Evolutionary conservation across 1,140 invertebrate genomes (phyloP).

Genomic region (Ips typographus): DNA sequence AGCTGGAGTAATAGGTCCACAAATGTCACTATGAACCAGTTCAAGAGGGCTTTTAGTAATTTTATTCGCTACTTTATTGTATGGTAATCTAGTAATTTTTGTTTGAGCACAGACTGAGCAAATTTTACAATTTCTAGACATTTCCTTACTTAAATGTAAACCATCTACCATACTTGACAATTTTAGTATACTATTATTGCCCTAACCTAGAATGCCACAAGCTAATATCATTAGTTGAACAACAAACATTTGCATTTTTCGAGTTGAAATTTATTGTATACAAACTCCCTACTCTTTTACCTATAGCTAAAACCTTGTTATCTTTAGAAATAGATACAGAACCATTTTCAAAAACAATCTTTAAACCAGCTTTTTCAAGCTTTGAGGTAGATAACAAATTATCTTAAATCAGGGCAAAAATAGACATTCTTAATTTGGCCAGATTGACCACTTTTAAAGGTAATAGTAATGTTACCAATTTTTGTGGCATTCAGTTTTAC

Average conservation of each 20-base stretch:
- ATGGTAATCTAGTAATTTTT: not conserved
- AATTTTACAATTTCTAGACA: not conserved
- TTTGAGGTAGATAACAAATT: no score
- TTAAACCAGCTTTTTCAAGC: no score
- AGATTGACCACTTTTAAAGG: no score
- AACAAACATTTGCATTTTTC: not conserved
- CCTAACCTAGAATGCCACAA: not conserved
- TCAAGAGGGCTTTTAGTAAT: not conserved
- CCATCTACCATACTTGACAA: slow-evolving; percentile 2
- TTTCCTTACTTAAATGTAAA: not conserved
- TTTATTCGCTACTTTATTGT: not conserved
- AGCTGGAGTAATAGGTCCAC: not conserved
- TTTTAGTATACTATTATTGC: not conserved
- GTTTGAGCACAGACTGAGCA: not conserved
- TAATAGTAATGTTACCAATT: no score
- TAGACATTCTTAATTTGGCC: no score
- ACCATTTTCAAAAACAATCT: no score
- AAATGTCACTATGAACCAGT: slow-evolving; percentile 2
- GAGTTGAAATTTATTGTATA: no score
- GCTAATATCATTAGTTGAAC: not conserved
- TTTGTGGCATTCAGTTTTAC: no score
- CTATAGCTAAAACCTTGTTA: no score
- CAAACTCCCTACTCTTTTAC: no score
- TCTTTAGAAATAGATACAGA: no score
- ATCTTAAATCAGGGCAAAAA: no score